Conservation (phyloP, 2,888 invertebrate genomes). For the Cecidostiba fungosa region DNA sequence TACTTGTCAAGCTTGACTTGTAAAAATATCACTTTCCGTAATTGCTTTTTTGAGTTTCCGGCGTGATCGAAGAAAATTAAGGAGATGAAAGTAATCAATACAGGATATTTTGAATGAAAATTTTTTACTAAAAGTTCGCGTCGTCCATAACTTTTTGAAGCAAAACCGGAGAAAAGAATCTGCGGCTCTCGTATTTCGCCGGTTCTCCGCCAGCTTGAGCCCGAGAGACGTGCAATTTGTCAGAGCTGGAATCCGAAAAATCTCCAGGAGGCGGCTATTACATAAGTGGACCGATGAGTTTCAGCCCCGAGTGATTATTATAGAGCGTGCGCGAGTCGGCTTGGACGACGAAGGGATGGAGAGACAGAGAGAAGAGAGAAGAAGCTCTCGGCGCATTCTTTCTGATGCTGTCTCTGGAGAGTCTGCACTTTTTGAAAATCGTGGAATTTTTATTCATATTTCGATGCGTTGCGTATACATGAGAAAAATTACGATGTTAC, state of each 20-base stretch:
- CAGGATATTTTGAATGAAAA: background rate
- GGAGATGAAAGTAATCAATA: too few species aligned
- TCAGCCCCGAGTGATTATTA: constrained; percentile 75
- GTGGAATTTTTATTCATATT: too few species aligned
- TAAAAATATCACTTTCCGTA: background rate
- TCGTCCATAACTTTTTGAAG: background rate
- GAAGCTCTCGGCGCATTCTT: constrained; percentile 66
- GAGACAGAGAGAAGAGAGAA: constrained; percentile 20
- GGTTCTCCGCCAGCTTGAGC: background rate
- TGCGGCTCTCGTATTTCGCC: background rate
- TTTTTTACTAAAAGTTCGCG: background rate
- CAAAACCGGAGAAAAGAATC: background rate
- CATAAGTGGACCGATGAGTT: constrained; percentile 74
- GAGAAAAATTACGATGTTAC: background rate
- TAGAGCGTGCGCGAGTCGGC: constrained; percentile 65
- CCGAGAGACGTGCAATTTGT: constrained; percentile 66
- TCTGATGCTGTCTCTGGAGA: background rate
- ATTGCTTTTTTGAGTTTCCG: too few species aligned
- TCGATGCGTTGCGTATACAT: too few species aligned
- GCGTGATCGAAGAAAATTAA: background rate
- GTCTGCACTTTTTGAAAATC: background rate
- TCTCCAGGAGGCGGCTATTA: constrained; percentile 73
- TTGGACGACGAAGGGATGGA: background rate
- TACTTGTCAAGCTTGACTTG: background rate
- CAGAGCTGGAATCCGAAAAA: constrained; percentile 73